Conservation (phyloP, 2,797 vertebrate genomes). For the Mus minutoides region DNA sequence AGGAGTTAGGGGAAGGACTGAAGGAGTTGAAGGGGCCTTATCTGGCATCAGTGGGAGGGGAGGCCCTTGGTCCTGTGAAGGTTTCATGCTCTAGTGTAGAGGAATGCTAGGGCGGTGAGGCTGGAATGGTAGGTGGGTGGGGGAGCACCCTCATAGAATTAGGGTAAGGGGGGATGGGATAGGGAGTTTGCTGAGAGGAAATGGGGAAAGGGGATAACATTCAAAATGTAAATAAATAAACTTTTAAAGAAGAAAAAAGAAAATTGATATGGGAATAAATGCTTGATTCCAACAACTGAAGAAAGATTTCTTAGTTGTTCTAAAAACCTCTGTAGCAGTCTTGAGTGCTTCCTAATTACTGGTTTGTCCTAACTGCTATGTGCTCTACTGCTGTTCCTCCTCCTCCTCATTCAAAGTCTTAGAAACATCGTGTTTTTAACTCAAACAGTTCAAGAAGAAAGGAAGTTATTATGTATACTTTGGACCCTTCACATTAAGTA, state of each 20-base stretch:
- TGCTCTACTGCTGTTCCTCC: background rate
- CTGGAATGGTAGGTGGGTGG: too few species aligned
- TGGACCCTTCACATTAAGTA: background rate
- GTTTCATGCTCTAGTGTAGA: too few species aligned
- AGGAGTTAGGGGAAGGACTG: too few species aligned
- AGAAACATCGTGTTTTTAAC: conserved; percentile 25
- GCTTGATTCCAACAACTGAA: conserved; percentile 16
- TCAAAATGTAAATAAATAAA: too few species aligned
- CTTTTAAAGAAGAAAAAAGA: background rate
- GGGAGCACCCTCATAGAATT: too few species aligned
- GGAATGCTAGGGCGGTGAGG: too few species aligned
- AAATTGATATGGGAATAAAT: background rate
- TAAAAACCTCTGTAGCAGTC: conserved; percentile 31
- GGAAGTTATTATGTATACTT: background rate
- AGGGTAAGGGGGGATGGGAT: too few species aligned
- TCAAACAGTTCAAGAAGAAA: background rate
- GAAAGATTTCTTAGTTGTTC: conserved; percentile 34
- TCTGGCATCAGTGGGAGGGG: too few species aligned
- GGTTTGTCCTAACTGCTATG: background rate
- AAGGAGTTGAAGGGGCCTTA: too few species aligned
- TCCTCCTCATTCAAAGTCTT: background rate
- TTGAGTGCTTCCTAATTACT: conserved; percentile 21
- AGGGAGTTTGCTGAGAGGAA: too few species aligned
- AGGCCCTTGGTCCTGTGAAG: too few species aligned
- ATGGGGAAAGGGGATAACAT: too few species aligned